These are phyloP conservation scores for Camelus dromedarius DNA, from an alignment of 2,113 vertebrate genomes.

Conservation along the genomic window DNA sequence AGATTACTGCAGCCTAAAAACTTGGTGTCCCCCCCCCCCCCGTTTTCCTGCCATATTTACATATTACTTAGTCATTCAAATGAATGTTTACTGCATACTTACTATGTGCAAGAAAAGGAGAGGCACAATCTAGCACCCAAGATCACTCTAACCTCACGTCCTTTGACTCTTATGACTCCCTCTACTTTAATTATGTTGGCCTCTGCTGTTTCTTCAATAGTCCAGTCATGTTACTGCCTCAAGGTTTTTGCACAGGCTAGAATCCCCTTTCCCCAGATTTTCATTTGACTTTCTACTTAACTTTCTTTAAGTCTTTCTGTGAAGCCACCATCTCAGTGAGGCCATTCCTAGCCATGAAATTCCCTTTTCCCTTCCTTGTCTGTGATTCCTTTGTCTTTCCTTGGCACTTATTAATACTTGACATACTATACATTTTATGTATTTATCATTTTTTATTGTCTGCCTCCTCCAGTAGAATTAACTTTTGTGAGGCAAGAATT, in stretches of 20 bases:
- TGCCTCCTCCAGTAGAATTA: neutral
- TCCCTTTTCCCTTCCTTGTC: neutral
- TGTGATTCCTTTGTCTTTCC: neutral
- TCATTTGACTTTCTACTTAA: neutral
- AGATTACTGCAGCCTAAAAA: neutral
- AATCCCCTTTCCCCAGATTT: neutral
- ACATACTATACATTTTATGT: neutral
- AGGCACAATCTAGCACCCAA: neutral
- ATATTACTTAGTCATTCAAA: neutral
- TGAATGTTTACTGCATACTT: neutral
- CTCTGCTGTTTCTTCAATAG: neutral
- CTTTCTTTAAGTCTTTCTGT: neutral
- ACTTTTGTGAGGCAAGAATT: neutral
- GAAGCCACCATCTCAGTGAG: neutral
- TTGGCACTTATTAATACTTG: neutral
- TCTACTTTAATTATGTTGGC: neutral
- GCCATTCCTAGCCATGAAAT: neutral
- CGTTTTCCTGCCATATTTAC: neutral
- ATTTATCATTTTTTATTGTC: neutral
- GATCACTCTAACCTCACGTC: neutral
- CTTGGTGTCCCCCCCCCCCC: no score
- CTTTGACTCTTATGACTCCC: neutral
- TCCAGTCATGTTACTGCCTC: neutral
- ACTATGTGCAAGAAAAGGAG: neutral
- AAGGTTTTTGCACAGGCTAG: neutral